These are phyloP conservation scores for Megaceryle alcyon DNA, from an alignment of 2,797 vertebrate species.

Conservation along the genomic window DNA sequence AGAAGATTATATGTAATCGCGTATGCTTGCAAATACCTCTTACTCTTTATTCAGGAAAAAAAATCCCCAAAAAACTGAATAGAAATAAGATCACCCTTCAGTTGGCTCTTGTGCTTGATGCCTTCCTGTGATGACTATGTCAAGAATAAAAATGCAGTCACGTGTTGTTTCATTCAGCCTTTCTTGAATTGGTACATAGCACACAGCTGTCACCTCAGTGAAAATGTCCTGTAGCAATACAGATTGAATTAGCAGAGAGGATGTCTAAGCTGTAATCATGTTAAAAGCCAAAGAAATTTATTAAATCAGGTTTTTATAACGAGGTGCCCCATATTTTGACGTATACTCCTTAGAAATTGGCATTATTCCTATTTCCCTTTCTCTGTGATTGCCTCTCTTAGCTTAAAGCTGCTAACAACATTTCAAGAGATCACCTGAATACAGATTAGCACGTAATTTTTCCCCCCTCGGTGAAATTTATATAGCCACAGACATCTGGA, in stretches of 20 bases:
- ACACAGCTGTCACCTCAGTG: not conserved
- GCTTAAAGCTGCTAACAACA: not conserved
- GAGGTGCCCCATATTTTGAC: not conserved
- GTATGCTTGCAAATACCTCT: not conserved
- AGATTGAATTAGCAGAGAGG: conserved; percentile 7
- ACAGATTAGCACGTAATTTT: not conserved
- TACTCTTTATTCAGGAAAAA: not conserved
- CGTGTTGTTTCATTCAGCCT: not conserved
- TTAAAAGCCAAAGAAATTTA: conserved; percentile 18
- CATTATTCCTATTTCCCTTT: conserved; percentile 1
- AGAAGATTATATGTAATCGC: not conserved
- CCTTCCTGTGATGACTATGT: not conserved
- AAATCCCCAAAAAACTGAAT: not conserved
- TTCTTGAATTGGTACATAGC: not conserved
- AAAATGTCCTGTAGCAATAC: conserved; percentile 1
- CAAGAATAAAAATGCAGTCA: not conserved
- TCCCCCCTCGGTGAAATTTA: not conserved
- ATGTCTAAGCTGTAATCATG: not conserved
- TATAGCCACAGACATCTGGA: not conserved
- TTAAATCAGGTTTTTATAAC: not conserved
- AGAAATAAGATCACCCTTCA: not conserved
- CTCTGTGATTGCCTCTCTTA: not conserved
- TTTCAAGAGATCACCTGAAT: conserved; percentile 29
- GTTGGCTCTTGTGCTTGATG: not conserved
- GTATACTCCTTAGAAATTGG: not conserved